Base-by-base conservation (phyloP, 2,113 vertebrate genomes). In the Hucho hucho region DNA sequence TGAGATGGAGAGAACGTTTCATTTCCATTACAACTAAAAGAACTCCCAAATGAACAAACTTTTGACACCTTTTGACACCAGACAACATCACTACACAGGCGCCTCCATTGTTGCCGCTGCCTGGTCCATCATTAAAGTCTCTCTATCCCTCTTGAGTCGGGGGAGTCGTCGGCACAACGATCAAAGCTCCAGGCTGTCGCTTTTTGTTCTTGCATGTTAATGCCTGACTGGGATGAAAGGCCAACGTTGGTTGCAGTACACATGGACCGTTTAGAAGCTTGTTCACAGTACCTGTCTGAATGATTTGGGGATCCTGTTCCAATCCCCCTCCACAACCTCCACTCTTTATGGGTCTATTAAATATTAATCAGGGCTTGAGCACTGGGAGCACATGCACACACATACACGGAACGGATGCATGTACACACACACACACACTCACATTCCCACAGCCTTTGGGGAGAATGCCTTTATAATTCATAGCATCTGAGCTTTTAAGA, bases 201-300 rank as follows among this genome's bases (percentile, higher is more conserved):
- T 76, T 83, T 79, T 85, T 84, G 83, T 87, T 78, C 70, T 24
- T 79, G 75, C 69, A 77, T 87, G 78, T 75, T 76, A 83, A 86
- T 79, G n/a, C 64, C 59, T 13, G 13, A 53, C 47, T 53, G 28
- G 63, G 81, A 88, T 88, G 70, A 89, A 88, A 87, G 78, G 70
- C 47, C 37, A 53, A 61, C 32, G 78, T 28, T 64, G 49, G 79
- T 28, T 59, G 6, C 20, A 16, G 61, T 67, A 78, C 67, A 82
- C 53, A 13, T 49, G 58, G 72, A 47, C 43, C 1, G 49, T 74
- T 72, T 68, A 61, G 67, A 84, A 49, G 72, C 16, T 6, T 46
- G 74, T 69, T 74, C 58, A 66, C 26, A 67, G 18, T 65, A 46
- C 37, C 58, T 32, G 73, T 75, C 78, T 70, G 47, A 75, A 61